These are phyloP conservation scores for Xiphorhynchus elegans DNA, from an alignment of 2,113 vertebrate genomes.

Conservation along the genomic window DNA sequence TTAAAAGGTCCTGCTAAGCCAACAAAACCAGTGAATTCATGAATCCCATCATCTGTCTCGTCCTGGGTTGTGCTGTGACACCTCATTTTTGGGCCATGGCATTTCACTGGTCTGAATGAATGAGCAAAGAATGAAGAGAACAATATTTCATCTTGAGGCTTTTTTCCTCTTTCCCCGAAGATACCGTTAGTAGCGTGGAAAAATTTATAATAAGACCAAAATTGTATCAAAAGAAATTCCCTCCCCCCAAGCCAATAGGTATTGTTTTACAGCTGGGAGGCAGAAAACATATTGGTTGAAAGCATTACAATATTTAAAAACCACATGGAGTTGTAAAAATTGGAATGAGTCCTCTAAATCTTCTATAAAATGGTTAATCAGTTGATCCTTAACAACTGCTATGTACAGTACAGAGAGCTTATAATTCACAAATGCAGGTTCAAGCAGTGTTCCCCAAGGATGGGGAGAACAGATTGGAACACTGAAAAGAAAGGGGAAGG, in stretches of 20 bases:
- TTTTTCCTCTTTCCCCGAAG: slow-evolving; percentile 50
- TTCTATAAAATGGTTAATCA: slow-evolving; percentile 72
- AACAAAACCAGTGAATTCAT: background rate
- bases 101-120: background rate
- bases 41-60: background rate
- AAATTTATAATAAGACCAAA: background rate
- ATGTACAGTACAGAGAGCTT: slow-evolving; percentile 42
- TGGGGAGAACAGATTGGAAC: slow-evolving; percentile 58
- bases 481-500: background rate
- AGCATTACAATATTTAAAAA: slow-evolving; percentile 72
- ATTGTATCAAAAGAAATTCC: slow-evolving; percentile 3
- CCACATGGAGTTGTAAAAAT: slow-evolving; percentile 73
- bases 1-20: background rate
- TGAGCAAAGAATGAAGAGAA: background rate
- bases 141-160: background rate
- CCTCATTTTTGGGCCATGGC: background rate
- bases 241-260: slow-evolving; percentile 11
- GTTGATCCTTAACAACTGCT: slow-evolving; percentile 53
- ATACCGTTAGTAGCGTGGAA: background rate
- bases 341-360: slow-evolving; percentile 71
- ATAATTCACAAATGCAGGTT: slow-evolving; percentile 65
- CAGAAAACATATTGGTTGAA: slow-evolving; percentile 66
- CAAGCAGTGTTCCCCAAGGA: slow-evolving; percentile 51
- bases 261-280: slow-evolving; percentile 63
- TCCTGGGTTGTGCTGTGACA: background rate